A percentile compares a stretch with the other conserved stretches of the same genome.
Conservation (phyloP, 2,888 invertebrate species). For the Euplagia quadripunctaria region DNA sequence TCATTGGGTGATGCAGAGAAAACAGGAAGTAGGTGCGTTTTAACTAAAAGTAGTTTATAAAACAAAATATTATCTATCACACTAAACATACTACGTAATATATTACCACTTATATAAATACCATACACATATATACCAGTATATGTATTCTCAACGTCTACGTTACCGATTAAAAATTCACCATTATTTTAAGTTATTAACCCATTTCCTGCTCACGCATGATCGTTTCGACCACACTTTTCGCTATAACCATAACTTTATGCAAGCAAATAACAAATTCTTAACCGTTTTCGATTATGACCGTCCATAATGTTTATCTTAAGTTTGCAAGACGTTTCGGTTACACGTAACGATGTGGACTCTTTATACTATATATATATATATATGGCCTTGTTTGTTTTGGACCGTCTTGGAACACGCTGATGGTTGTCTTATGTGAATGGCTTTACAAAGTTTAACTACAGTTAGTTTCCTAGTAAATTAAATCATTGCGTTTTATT, state of each 20-base stretch:
- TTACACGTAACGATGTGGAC: constrained; percentile 10
- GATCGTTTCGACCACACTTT: not conserved
- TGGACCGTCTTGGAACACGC: constrained; percentile 6
- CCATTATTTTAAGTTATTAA: constrained; percentile 2
- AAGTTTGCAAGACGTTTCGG: constrained; percentile 14
- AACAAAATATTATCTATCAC: too few species aligned
- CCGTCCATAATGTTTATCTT: constrained; percentile 32
- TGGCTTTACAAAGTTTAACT: too few species aligned
- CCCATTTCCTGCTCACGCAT: not conserved
- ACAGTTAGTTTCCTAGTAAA: too few species aligned
- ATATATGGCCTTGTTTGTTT: constrained; percentile 35
- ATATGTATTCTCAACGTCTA: too few species aligned
- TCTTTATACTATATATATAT: not conserved
- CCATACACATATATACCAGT: too few species aligned
- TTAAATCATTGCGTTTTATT: not conserved
- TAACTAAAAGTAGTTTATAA: too few species aligned
- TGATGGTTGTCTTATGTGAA: not conserved
- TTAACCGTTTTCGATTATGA: constrained; percentile 36
- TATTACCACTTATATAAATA: too few species aligned
- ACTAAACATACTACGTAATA: too few species aligned
- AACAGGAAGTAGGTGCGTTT: too few species aligned
- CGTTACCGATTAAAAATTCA: not conserved
- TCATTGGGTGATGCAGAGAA: too few species aligned
- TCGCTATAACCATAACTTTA: constrained; percentile 16
- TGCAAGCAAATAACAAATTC: constrained; percentile 28